phyloP scores from a whole-genome alignment of 35 echinoderm and acorn worm genomes.

The Ptychodera flava region DNA sequence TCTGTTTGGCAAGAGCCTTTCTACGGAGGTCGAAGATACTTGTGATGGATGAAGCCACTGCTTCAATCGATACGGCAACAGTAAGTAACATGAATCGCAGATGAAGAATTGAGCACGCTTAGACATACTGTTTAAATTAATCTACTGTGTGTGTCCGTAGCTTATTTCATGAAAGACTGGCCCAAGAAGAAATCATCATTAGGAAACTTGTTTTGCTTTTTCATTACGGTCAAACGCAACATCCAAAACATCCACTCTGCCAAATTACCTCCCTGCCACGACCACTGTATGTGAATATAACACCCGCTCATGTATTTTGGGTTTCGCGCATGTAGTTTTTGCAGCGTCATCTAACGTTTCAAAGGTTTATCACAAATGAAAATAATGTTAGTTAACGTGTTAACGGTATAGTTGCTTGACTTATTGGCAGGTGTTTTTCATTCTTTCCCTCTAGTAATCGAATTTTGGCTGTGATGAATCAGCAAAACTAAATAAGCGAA shows the following conservation, averaged over 20 bases:
- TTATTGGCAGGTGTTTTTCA: no score
- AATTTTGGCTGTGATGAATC: no score
- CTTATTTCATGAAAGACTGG: background rate
- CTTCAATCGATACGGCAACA: constrained; percentile 10
- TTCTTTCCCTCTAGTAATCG: no score
- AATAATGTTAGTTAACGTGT: no score
- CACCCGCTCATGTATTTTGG: no score
- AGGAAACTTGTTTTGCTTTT: background rate
- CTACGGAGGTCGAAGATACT: constrained; percentile 6
- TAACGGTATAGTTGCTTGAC: no score
- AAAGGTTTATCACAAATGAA: no score
- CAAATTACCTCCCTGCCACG: background rate
- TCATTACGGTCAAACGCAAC: background rate
- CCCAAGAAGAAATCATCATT: background rate
- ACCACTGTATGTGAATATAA: no score
- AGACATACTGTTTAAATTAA: background rate
- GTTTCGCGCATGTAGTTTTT: no score
- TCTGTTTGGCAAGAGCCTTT: constrained; percentile 9
- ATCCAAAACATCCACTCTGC: background rate
- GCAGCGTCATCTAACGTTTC: no score
- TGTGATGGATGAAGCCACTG: constrained; percentile 6
- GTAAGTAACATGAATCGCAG: background rate
- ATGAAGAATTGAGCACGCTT: background rate
- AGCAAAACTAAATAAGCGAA: no score
- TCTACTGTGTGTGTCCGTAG: background rate